A percentile compares a stretch with the other conserved stretches of the same genome.
Conservation (phyloP, 1,140 invertebrate genomes). For the Nebria ingens region DNA sequence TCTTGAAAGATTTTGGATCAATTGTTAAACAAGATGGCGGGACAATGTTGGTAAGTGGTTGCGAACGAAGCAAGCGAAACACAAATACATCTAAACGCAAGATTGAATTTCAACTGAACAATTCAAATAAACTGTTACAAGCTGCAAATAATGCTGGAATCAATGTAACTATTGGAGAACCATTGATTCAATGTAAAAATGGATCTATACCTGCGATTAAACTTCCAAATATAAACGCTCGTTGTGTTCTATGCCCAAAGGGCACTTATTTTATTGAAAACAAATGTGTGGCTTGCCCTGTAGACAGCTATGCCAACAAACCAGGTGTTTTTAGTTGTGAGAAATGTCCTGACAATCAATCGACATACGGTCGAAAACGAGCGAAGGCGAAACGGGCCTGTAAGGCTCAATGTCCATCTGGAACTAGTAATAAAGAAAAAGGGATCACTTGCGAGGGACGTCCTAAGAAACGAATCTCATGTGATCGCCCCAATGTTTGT, state of each 20-base stretch:
- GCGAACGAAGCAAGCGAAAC: background rate
- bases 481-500: constrained; percentile 28
- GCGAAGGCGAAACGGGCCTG: constrained; percentile 46
- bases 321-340: constrained; percentile 44
- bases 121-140: background rate
- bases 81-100: background rate
- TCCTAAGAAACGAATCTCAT: constrained; percentile 31
- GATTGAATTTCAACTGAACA: background rate
- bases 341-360: constrained; percentile 48
- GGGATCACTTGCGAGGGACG: constrained; percentile 38
- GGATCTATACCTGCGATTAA: background rate
- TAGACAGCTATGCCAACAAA: constrained; percentile 49
- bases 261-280: constrained; percentile 42
- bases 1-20: background rate
- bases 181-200: background rate
- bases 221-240: constrained; percentile 17
- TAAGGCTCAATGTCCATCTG: constrained; percentile 35
- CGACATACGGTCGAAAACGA: constrained; percentile 41
- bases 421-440: background rate
- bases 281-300: constrained; percentile 45
- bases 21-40: background rate
- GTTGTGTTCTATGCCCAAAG: constrained; percentile 47
- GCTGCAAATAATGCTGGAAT: background rate
- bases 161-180: background rate
- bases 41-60: background rate